Evolutionary conservation across 2,888 invertebrate species (phyloP).

Genomic region (Parascotia fuliginaria): DNA sequence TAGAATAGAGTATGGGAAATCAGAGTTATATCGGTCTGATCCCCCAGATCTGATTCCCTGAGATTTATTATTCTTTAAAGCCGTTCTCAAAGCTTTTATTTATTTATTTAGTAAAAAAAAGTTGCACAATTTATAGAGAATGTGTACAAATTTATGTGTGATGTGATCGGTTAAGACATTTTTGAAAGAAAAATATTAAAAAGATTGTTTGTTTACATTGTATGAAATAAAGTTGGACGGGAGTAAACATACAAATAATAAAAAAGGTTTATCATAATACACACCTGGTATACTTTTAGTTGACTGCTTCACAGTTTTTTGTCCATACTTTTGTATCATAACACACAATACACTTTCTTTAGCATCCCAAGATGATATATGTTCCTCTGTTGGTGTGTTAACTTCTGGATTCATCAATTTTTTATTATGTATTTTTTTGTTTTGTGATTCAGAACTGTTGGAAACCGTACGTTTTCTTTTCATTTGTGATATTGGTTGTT

Average conservation of each 20-base stretch:
- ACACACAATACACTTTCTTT: conserved; percentile 63
- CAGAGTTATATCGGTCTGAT: too few species aligned
- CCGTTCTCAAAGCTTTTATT: too few species aligned
- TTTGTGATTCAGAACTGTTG: conserved; percentile 26
- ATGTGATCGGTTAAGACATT: too few species aligned
- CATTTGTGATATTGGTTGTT: conserved; percentile 7
- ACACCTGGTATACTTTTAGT: conserved; percentile 62
- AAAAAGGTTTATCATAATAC: conserved; percentile 2
- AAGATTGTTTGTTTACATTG: too few species aligned
- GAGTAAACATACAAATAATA: conserved; percentile 31
- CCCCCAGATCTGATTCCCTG: too few species aligned
- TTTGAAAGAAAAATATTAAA: too few species aligned
- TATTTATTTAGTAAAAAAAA: too few species aligned
- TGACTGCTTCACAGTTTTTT: conserved; percentile 34
- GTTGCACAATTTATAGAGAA: too few species aligned
- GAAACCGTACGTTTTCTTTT: conserved; percentile 44
- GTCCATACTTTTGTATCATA: conserved; percentile 66
- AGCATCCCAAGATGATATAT: conserved; percentile 18
- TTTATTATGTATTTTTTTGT: conserved; percentile 55
- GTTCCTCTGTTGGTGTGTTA: background rate
- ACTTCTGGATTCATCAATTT: conserved; percentile 4
- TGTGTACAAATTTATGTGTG: too few species aligned
- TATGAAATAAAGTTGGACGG: too few species aligned
- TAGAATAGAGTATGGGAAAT: too few species aligned
- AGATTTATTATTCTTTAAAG: too few species aligned